These are phyloP conservation scores for Toxotes jaculatrix DNA, from an alignment of 2,113 vertebrate species.

Conservation along the genomic window DNA sequence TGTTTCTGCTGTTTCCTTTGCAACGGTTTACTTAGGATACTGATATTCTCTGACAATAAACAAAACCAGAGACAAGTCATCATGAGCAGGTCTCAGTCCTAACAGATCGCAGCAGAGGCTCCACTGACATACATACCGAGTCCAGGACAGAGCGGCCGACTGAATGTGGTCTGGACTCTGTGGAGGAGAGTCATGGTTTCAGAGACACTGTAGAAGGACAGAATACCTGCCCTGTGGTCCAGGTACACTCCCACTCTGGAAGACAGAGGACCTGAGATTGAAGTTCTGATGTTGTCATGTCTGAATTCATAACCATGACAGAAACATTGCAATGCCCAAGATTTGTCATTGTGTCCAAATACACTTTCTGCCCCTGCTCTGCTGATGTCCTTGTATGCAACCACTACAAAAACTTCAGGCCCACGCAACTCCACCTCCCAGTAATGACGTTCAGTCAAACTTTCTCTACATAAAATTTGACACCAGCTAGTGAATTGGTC, in stretches of 20 bases:
- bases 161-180: constrained; percentile 43
- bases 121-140: background rate
- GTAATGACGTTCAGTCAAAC: constrained; percentile 17
- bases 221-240: constrained; percentile 6
- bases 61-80: too few relatives aligned
- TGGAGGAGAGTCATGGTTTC: too few relatives aligned
- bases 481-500: constrained; percentile 20
- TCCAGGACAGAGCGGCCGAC: constrained; percentile 18
- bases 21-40: too few relatives aligned
- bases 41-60: too few relatives aligned
- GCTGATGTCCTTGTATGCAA: constrained; percentile 19
- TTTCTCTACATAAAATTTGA: constrained; percentile 8
- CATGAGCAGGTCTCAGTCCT: too few relatives aligned
- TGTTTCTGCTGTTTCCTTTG: too few relatives aligned
- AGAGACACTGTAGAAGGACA: constrained; percentile 26
- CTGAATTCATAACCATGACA: background rate
- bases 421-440: constrained; percentile 33
- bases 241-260: constrained; percentile 37
- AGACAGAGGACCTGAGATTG: background rate
- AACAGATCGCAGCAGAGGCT: background rate
- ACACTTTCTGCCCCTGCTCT: background rate
- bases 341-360: constrained; percentile 33
- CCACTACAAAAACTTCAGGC: constrained; percentile 8
- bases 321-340: constrained; percentile 17
- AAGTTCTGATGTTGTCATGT: background rate